Evolutionary conservation across 2,797 vertebrate species (phyloP).

Genomic region (Siniperca obscura): DNA sequence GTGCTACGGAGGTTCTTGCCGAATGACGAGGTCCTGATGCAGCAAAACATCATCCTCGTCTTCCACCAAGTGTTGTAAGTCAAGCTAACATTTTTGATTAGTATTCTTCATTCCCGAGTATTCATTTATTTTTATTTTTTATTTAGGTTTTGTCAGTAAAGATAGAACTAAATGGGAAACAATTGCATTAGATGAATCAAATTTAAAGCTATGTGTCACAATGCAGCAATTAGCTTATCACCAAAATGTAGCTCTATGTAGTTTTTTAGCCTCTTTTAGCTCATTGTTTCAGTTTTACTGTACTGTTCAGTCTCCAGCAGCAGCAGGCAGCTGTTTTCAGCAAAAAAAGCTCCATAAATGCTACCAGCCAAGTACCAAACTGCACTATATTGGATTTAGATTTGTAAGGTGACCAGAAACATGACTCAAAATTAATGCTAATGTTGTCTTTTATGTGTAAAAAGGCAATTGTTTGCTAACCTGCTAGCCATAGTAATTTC

Average conservation of each 20-base stretch:
- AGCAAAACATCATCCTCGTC: constrained; percentile 69
- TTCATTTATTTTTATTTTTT: not conserved
- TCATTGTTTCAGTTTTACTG: not conserved
- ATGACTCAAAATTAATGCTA: not conserved
- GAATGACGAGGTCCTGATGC: constrained; percentile 36
- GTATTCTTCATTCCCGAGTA: not conserved
- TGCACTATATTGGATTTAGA: not conserved
- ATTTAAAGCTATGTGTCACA: too few relatives aligned
- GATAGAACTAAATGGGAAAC: not conserved
- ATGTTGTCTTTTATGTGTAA: not conserved
- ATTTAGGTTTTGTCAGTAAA: not conserved
- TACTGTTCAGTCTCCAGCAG: not conserved
- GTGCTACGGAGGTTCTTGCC: constrained; percentile 75
- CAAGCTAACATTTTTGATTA: not conserved
- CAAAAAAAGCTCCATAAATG: not conserved
- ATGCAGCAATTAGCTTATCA: not conserved
- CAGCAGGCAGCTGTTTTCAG: not conserved
- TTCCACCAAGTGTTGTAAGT: constrained; percentile 86
- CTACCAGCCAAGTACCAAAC: not conserved
- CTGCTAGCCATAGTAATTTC: not conserved
- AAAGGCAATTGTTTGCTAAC: not conserved
- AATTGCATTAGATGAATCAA: not conserved
- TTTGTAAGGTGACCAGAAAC: not conserved
- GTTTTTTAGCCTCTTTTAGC: not conserved
- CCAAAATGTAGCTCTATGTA: not conserved